Base-by-base conservation (phyloP, 2,797 vertebrate species). In the Micropoecilia bifurca region DNA sequence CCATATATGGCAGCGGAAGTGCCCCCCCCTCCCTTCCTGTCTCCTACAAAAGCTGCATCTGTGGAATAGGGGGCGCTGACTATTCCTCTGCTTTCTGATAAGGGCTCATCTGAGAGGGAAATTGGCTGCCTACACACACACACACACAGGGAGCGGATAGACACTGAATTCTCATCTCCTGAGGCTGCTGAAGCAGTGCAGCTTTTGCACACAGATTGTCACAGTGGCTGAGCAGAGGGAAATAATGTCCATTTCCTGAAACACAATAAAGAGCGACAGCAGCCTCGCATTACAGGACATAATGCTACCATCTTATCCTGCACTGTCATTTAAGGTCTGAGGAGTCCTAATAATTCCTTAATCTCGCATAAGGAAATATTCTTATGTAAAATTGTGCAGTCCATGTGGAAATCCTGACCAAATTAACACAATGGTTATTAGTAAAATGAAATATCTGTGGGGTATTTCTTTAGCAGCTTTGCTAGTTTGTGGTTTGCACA, bases 1-100 rank as follows among this genome's bases (percentile, higher is more conserved):
- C 93, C 93, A 85, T 90, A 91, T 89, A 90, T 90, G 92, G 95
- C 1, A 10, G 78, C 73, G 87, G 93, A 94, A 93, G 90, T 79
- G 5, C 76, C 30, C 74, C 82, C 82, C 77, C 55, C 82, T 75
- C 55, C 80, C 75, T 59, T 33, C 77, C 57, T 0, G 1, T 18
- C 76, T 47, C 77, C 61, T 73, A 73, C 57, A 77, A 3, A 47
- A 73, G 74, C 85, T 82, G 63, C 74, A 47, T 81, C 76, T 50
- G 68, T 73, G 75, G 81, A 85, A 82, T 4, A 63, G 77, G 71
- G 74, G 82, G 71, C 30, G 78, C 86, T 83, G 83, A 73, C 85
- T 84, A 83, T 85, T 84, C 78, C 79, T 63, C 83, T 36, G 81
- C 80, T 82, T 6, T 46, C 80, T 80, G 82, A 90, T 88, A 87